Conservation (phyloP, 1,140 invertebrate species). For the Armadillidium nasatum region DNA sequence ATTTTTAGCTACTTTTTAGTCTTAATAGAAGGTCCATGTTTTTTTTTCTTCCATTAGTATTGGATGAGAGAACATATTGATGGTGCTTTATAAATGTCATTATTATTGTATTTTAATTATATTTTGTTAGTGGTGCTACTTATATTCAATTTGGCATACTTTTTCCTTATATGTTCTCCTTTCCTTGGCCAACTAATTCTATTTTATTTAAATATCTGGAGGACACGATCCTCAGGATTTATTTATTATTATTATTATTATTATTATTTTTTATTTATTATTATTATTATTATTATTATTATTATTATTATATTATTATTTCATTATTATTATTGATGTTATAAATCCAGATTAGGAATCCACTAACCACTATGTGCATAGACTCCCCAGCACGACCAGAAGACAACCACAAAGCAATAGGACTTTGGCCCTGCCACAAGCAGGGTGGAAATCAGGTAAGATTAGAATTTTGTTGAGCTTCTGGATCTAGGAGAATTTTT, state of each 20-base stretch:
- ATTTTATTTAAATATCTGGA: neutral
- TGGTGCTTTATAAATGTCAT: no score
- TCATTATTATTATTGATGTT: conserved; percentile 36
- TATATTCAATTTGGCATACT: neutral
- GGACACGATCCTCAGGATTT: neutral
- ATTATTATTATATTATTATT: neutral
- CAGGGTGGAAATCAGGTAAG: no score
- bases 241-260: no score
- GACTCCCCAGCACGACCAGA: conserved; percentile 74
- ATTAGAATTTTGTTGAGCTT: no score
- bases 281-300: conserved; percentile 12
- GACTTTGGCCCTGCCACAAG: conserved; percentile 46
- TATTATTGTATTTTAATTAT: no score
- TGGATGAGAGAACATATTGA: no score
- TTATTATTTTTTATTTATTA: no score
- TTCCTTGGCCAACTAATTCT: neutral
- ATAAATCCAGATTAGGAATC: conserved; percentile 65
- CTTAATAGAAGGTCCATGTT: no score
- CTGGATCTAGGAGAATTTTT: no score
- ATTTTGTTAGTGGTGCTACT: no score
- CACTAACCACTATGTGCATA: conserved; percentile 67
- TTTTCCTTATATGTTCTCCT: neutral
- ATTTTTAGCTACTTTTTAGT: no score
- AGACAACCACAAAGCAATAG: conserved; percentile 74
- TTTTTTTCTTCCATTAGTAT: no score